Percentiles rank a stretch among this genome's conserved stretches.
Evolutionary conservation across 2,888 invertebrate genomes (phyloP).

Genomic region (Lasioglossum calceatum): DNA sequence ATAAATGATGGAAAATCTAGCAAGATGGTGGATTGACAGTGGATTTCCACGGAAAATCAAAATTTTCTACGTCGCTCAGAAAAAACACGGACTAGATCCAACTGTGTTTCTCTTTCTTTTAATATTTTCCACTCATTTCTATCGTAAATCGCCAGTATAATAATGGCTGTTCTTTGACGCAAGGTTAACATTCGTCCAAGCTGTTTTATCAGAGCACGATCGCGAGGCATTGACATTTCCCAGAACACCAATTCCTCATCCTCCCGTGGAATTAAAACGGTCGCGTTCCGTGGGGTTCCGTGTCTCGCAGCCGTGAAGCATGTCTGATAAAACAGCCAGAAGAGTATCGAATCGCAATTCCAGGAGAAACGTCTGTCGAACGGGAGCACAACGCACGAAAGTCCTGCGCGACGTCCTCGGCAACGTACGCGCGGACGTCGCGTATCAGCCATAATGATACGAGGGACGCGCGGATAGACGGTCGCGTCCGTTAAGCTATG

Average conservation of each 20-base stretch:
- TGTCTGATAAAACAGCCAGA: not conserved
- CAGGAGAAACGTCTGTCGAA: constrained; percentile 38
- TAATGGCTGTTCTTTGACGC: not conserved
- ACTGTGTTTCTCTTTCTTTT: not conserved
- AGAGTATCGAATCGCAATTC: constrained; percentile 34
- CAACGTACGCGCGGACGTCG: constrained; percentile 8
- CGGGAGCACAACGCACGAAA: constrained; percentile 7
- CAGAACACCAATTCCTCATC: not conserved
- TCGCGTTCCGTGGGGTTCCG: not conserved
- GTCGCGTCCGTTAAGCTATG: constrained; percentile 3
- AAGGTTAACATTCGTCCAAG: not conserved
- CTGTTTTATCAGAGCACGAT: not conserved
- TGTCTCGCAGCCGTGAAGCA: not conserved
- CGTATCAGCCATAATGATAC: constrained; percentile 36
- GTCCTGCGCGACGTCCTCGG: not conserved
- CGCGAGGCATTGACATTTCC: not conserved
- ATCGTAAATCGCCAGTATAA: not conserved
- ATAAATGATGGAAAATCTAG: too few species aligned
- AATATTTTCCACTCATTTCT: not conserved
- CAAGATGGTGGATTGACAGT: too few species aligned
- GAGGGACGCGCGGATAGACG: constrained; percentile 43
- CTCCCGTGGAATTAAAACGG: not conserved
- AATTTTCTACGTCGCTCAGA: not conserved
- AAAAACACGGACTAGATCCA: not conserved
- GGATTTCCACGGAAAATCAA: too few species aligned